Percentiles rank a stretch among this genome's conserved stretches.
These are phyloP conservation scores for Drosophila equinoxialis DNA, from an alignment of 1,140 invertebrate genomes.

Conservation along the genomic window DNA sequence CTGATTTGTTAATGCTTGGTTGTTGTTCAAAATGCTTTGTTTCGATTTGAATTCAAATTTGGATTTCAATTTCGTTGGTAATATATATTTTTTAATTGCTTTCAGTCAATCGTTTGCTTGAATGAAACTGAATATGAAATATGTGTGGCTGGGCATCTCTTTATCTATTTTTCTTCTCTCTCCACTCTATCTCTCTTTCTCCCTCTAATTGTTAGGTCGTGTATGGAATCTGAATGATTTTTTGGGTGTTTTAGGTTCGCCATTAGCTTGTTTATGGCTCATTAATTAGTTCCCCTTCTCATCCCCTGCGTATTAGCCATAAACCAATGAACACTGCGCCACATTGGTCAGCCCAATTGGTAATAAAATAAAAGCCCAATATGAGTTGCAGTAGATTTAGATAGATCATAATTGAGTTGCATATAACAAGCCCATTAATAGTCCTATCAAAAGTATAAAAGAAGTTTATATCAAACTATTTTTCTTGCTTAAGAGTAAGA, in stretches of 20 bases:
- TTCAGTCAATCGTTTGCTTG: conserved; percentile 16
- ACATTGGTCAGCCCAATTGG: neutral
- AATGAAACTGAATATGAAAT: conserved; percentile 56
- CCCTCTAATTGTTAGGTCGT: conserved; percentile 59
- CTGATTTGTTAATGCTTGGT: conserved; percentile 37
- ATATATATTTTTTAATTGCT: conserved; percentile 25
- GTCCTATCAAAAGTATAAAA: too few relatives aligned
- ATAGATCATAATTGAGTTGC: neutral
- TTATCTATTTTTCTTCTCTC: conserved; percentile 53
- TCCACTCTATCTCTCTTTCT: conserved; percentile 13
- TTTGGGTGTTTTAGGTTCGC: conserved; percentile 7
- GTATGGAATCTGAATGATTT: conserved; percentile 36
- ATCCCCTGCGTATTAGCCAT: neutral
- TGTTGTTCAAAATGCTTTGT: neutral
- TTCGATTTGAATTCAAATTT: conserved; percentile 7
- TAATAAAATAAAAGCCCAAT: neutral
- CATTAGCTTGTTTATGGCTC: conserved; percentile 31
- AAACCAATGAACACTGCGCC: neutral
- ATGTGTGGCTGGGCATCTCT: conserved; percentile 8
- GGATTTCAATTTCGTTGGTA: conserved; percentile 12
- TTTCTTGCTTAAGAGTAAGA: neutral
- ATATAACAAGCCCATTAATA: neutral
- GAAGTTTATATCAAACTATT: neutral
- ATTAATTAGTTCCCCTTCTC: neutral
- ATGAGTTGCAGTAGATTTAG: conserved; percentile 19